phyloP scores from a whole-genome alignment of 1,140 invertebrate species.

The Coenobita brevimanus region DNA sequence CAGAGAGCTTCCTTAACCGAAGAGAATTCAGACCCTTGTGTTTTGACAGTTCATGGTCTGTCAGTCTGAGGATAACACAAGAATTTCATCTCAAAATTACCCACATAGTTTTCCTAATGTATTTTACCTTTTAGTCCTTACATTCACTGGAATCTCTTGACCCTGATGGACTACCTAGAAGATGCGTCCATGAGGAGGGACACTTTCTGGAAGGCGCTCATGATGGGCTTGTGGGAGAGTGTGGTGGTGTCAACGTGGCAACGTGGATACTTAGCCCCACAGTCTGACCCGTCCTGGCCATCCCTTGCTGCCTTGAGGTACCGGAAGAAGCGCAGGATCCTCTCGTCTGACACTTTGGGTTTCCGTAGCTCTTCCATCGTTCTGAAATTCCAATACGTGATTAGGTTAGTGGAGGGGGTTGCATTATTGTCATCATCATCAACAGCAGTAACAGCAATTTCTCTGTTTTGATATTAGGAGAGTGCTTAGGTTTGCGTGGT shows the following conservation, averaged over 20 bases:
- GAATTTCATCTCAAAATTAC: too few relatives aligned
- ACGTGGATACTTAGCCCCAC: constrained; percentile 36
- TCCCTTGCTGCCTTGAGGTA: constrained; percentile 66
- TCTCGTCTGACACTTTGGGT: constrained; percentile 64
- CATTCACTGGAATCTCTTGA: too few relatives aligned
- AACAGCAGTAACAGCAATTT: too few relatives aligned
- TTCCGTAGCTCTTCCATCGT: constrained; percentile 60
- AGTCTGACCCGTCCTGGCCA: constrained; percentile 63
- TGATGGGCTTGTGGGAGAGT: constrained; percentile 65
- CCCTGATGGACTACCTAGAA: background rate
- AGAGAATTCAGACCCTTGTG: constrained; percentile 1
- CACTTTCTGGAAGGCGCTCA: constrained; percentile 65
- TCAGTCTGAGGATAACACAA: too few relatives aligned
- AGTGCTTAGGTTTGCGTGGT: too few relatives aligned
- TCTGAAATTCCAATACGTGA: too few relatives aligned
- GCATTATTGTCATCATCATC: too few relatives aligned
- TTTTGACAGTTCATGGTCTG: too few relatives aligned
- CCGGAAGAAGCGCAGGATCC: constrained; percentile 68
- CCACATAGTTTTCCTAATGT: too few relatives aligned
- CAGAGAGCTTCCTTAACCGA: constrained; percentile 48
- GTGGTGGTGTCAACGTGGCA: constrained; percentile 58
- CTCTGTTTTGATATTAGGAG: too few relatives aligned
- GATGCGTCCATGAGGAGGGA: constrained; percentile 60
- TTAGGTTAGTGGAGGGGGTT: too few relatives aligned
- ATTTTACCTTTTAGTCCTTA: too few relatives aligned